Base-by-base conservation (phyloP, 2,888 invertebrate genomes). In the Melipona beecheii region DNA sequence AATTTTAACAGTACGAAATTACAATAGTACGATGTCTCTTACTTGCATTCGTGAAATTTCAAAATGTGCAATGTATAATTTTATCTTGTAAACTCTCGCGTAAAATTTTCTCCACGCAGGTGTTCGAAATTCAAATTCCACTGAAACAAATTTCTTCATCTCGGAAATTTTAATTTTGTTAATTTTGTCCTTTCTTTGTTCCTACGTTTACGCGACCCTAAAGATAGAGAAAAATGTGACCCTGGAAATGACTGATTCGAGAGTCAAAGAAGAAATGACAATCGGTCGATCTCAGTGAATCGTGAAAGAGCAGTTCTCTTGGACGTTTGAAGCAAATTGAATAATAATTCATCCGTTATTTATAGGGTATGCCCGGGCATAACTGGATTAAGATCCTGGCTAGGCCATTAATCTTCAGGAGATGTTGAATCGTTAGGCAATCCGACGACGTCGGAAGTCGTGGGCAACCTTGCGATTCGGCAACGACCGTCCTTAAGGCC, bases 401-500 rank as follows among this genome's bases (percentile, higher is more conserved):
- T 66, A 15, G 82, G 62, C 71, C 72, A 81, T 87, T 73, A 60
- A 85, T 87, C 81, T 60, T 75, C 66, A 24, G 52, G 21, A n/a
- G 54, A 56, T 21, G 60, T 60, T 27, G 64, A 62, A 60, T 78
- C 70, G 78, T 86, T 81, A 77, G 58, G 75, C 75, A 58, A 70
- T 69, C 71, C 9, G 15, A 54, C 31, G 13, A 31, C 60, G 77
- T 74, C 85, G 82, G 77, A 76, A 75, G 64, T 71, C 75, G 21
- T 83, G 79, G 79, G 74, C 74, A 79, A 75, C 80, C 83, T 85
- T 83, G 75, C 56, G 56, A 72, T 70, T 52, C 52, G 69, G 27
- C 52, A 52, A 31, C n/a, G 62, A 74, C 68, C 86, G 85, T 78
- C 75, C 69, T 24, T 83, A 83, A 86, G 86, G 86, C 75, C 86